Base-by-base conservation (phyloP, 1,140 invertebrate genomes). In the Apis dorsata region DNA sequence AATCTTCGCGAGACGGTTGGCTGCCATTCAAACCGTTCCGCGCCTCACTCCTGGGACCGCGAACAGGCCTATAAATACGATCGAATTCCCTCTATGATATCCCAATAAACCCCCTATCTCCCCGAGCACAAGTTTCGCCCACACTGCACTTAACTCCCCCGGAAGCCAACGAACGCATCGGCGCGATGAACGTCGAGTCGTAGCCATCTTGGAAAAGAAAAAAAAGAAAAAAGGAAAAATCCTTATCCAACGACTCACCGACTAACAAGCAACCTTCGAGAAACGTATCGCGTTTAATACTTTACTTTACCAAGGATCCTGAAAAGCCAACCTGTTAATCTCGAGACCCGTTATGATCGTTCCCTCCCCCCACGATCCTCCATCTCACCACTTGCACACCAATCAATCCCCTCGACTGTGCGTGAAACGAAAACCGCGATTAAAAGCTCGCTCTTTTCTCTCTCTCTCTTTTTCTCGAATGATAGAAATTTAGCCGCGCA, bases 341-440 rank as follows among this genome's bases (percentile, higher is more conserved):
- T 59, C 13, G 19, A 75, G 62, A 75, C 72, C 55, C 72, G 72
- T 75, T 75, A 75, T 63, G 57, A 75, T 75, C 34, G 15, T 62
- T 49, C 57, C 34, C 11, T 8, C 13, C 1, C 8, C 13, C 12
- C 34, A 60, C 28, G 72, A 17, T 49, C 34, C 12, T 49, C 15
- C 57, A 49, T 74, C 72, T 60, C 19, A 0, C 9, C 34, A 24
- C 24, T 28, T 17, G 2, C 34, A 59, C 24, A 62, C 49, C 21
- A 74, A 59, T 74, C 34, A 2, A 55, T 55, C 70, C n/a, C 15
- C 5, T 19, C 13, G 8, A 17, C 17, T 19, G 19, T 3, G 13
- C 34, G 17, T 53, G 8, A 7, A 73, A 5, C n/a, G 12, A 28
- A 62, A 75, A 62, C 9, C 5, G 4, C 5, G 34, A 62, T 74